Conservation (phyloP, 2,113 vertebrate species). For the Pseudolaguvia tuberculata region DNA sequence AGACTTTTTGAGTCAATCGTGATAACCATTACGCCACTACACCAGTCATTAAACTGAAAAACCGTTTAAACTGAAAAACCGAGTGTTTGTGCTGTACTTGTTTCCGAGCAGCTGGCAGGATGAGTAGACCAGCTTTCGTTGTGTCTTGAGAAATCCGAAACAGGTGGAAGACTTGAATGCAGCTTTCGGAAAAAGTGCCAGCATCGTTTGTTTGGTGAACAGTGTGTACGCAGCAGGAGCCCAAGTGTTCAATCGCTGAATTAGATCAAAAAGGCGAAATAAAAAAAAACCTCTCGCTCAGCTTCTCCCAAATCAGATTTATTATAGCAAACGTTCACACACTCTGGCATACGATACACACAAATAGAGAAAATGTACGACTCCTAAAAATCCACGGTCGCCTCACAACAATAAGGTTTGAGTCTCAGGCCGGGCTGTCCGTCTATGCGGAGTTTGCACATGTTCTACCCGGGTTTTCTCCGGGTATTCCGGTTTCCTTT, state of each 20-base stretch:
- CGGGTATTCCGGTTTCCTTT: too few species aligned
- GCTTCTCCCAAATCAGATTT: slow-evolving; percentile 50
- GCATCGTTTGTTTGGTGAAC: slow-evolving; percentile 19
- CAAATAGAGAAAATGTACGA: slow-evolving; percentile 21
- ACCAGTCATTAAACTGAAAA: too few species aligned
- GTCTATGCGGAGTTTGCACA: too few species aligned
- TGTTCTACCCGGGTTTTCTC: too few species aligned
- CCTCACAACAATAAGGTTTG: too few species aligned
- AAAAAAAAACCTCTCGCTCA: slow-evolving; percentile 47
- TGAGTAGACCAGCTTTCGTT: background rate
- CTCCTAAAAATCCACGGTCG: too few species aligned
- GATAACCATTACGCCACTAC: too few species aligned
- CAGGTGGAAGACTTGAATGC: slow-evolving; percentile 34
- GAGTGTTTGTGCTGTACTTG: background rate
- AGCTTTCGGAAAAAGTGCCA: slow-evolving; percentile 22
- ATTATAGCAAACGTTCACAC: slow-evolving; percentile 28
- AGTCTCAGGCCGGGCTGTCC: too few species aligned
- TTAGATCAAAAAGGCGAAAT: slow-evolving; percentile 49
- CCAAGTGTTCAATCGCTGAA: slow-evolving; percentile 37
- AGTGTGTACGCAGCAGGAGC: slow-evolving; percentile 15
- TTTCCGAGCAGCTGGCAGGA: slow-evolving; percentile 37
- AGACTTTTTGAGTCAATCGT: too few species aligned
- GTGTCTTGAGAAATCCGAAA: slow-evolving; percentile 1
- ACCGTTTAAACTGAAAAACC: too few species aligned
- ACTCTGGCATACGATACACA: slow-evolving; percentile 3